These are phyloP conservation scores for Neodiprion pinetum DNA, from an alignment of 1,140 invertebrate genomes.

Conservation along the genomic window DNA sequence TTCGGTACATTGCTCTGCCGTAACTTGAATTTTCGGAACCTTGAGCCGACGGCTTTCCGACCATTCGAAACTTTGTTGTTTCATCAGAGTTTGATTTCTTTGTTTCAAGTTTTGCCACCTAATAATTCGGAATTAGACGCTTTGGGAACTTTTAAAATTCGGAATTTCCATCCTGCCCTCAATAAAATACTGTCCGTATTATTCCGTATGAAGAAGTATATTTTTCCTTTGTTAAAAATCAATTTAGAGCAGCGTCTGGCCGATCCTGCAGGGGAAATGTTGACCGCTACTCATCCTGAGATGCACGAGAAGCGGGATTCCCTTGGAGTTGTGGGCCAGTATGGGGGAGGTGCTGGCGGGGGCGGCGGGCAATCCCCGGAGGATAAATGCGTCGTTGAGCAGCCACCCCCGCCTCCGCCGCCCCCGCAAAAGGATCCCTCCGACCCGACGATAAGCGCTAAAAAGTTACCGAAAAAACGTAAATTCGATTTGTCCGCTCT, in stretches of 20 bases:
- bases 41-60: too few relatives aligned
- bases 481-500: conserved; percentile 86
- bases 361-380: conserved; percentile 49
- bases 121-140: too few relatives aligned
- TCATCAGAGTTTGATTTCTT: too few relatives aligned
- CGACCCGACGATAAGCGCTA: conserved; percentile 56
- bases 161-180: too few relatives aligned
- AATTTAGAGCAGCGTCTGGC: conserved; percentile 55
- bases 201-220: too few relatives aligned
- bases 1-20: too few relatives aligned
- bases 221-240: too few relatives aligned
- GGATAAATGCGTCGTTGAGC: conserved; percentile 50
- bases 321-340: conserved; percentile 50
- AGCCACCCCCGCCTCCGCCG: conserved; percentile 51
- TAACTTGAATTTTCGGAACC: too few relatives aligned
- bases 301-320: conserved; percentile 57
- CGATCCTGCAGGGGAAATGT: conserved; percentile 45
- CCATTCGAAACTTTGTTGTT: too few relatives aligned
- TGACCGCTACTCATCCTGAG: conserved; percentile 54
- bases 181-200: too few relatives aligned
- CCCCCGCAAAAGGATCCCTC: conserved; percentile 52
- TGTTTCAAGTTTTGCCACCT: too few relatives aligned
- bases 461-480: conserved; percentile 85
- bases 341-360: conserved; percentile 40
- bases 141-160: too few relatives aligned